Base-by-base conservation (phyloP, 2,888 invertebrate genomes). In the Drosophila nigricruria region DNA sequence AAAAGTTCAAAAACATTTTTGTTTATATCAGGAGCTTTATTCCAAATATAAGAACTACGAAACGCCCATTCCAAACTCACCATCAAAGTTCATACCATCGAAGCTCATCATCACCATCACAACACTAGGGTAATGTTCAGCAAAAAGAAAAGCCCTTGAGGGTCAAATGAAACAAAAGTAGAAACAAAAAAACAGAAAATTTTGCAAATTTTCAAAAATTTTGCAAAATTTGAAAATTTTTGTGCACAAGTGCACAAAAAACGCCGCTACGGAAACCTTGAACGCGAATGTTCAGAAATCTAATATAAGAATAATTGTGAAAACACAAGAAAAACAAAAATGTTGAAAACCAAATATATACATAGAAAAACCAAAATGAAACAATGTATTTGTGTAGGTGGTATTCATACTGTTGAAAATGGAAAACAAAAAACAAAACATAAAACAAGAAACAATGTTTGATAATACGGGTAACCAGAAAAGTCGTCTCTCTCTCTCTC, bases 261-360 rank as follows among this genome's bases (percentile, higher is more conserved):
- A 87, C 84, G 84, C 84, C 89, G 84, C 84, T 85, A 85, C 84
- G 79, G 78, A 84, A 89, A 85, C 84, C 84, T 85, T 85, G 67
- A 62, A 70, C 38, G 54, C 75, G 43, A 81, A 70, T 45, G 70
- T 67, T 79, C 75, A 79, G 68, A 42, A 65, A 70, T 58, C 45
- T 58, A 73, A 70, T 50, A 30, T 70, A 75, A 87, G 73, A 43
- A 27, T 75, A 79, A 45, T 62, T 47, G 42, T 65, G 45, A 38
- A 58, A 43, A 61, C 42, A 73, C n/a, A 45, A n/a, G n/a, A 36
- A 16, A 43, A 43, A 30, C 18, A 63, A 20, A 60, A 61, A 42
- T 64, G 49, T 64, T 56, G 16, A 42, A 49, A 53, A 16, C 45
- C 36, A 56, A 73, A 54, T 8, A 30, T 8, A 8, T 8, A 43